Evolutionary conservation across 1,140 invertebrate species (phyloP).

Genomic region (Solen grandis): DNA sequence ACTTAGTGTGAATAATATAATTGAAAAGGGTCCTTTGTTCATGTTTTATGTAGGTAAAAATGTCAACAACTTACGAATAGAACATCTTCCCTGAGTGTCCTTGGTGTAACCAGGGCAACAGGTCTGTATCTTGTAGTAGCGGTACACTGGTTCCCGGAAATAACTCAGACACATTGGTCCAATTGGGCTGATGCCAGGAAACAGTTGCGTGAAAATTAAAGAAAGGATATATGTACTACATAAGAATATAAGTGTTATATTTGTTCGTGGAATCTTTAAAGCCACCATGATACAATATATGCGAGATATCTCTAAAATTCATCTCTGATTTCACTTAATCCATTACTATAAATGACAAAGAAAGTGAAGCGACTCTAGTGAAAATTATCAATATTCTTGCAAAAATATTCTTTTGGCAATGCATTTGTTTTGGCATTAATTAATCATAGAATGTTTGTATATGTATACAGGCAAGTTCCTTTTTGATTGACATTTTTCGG

Average conservation of each 20-base stretch:
- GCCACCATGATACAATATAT: neutral
- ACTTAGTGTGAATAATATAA: too few relatives aligned
- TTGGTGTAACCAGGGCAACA: conserved; percentile 38
- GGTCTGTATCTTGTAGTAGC: conserved; percentile 31
- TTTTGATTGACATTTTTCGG: too few relatives aligned
- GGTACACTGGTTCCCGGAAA: conserved; percentile 38
- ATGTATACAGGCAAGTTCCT: too few relatives aligned
- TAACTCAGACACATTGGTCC: conserved; percentile 49
- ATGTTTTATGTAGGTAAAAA: too few relatives aligned
- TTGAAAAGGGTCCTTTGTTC: too few relatives aligned
- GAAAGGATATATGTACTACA: neutral
- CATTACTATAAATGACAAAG: neutral
- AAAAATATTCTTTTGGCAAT: too few relatives aligned
- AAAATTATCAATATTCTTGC: too few relatives aligned
- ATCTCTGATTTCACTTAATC: neutral
- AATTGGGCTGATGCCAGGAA: conserved; percentile 17
- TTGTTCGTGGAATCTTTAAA: too few relatives aligned
- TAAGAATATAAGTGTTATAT: too few relatives aligned
- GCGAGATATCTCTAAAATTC: neutral
- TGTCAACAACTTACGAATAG: conserved; percentile 25
- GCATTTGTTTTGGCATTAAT: too few relatives aligned
- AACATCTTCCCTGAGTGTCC: conserved; percentile 27
- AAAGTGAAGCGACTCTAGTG: too few relatives aligned
- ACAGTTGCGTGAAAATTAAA: neutral
- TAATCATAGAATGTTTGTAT: too few relatives aligned